Conservation (phyloP, 1,140 invertebrate species). For the Dendrolimus punctatus region DNA sequence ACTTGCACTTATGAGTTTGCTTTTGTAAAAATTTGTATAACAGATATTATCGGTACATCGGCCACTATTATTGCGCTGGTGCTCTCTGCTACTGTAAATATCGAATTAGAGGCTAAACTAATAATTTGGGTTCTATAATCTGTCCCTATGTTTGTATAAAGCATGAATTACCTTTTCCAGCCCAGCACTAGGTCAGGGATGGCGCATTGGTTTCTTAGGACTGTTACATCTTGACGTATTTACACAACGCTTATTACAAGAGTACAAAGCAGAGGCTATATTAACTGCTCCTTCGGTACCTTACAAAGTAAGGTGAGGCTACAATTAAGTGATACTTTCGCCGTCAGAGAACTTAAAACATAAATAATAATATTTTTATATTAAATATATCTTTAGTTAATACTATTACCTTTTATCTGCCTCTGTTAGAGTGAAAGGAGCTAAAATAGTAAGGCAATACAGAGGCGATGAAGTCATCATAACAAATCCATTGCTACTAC, state of each 20-base stretch:
- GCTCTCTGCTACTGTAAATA: no score
- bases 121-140: no score
- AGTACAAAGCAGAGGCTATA: constrained; percentile 91
- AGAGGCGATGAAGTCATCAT: constrained; percentile 79
- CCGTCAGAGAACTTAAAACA: no score
- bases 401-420: neutral
- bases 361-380: neutral
- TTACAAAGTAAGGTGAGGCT: constrained; percentile 86
- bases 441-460: constrained; percentile 77
- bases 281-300: constrained; percentile 96
- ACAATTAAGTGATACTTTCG: constrained; percentile 9
- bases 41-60: no score
- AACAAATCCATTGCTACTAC: constrained; percentile 89
- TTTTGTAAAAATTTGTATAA: no score
- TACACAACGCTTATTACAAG: constrained; percentile 93
- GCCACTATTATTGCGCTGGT: no score
- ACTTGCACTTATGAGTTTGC: no score
- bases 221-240: constrained; percentile 98
- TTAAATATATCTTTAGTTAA: neutral
- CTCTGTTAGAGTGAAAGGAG: constrained; percentile 64
- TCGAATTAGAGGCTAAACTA: no score
- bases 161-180: constrained; percentile 68
- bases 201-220: constrained; percentile 94
- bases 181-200: constrained; percentile 94
- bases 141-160: no score